Evolutionary conservation across 2,888 invertebrate species (phyloP).

Genomic region (Agrotis puta): DNA sequence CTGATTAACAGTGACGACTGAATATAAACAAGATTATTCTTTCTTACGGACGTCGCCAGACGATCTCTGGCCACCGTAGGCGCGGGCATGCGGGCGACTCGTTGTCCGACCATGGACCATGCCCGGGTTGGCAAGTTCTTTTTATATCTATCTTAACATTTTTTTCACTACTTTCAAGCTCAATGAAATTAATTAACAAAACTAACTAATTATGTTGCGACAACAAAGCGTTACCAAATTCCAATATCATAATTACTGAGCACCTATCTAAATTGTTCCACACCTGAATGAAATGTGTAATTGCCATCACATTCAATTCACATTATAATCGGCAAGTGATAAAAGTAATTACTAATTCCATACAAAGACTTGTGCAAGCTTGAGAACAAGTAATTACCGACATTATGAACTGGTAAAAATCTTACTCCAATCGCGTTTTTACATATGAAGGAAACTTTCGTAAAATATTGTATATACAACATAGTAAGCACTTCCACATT

Average conservation of each 20-base stretch:
- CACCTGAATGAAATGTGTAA: constrained; percentile 49
- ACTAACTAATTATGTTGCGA: constrained; percentile 2
- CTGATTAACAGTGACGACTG: too few species aligned
- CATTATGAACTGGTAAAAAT: constrained; percentile 35
- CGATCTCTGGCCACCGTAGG: too few species aligned
- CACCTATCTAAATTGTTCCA: constrained; percentile 25
- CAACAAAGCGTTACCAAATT: constrained; percentile 22
- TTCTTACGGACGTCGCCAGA: too few species aligned
- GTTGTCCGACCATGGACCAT: too few species aligned
- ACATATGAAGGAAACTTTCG: neutral
- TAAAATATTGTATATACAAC: constrained; percentile 1
- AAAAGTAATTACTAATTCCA: constrained; percentile 54
- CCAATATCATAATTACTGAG: constrained; percentile 36
- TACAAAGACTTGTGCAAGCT: constrained; percentile 33
- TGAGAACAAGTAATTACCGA: constrained; percentile 33
- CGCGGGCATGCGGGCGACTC: too few species aligned
- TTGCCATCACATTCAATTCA: constrained; percentile 44
- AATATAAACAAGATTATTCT: too few species aligned
- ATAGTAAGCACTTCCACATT: constrained; percentile 6
- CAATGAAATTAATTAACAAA: constrained; percentile 15
- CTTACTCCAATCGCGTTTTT: neutral
- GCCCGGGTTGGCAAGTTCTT: neutral
- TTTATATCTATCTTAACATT: neutral
- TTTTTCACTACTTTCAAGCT: neutral
- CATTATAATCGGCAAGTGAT: constrained; percentile 53